A percentile compares a stretch with the other conserved stretches of the same genome.
Conservation (phyloP, 2,113 vertebrate genomes). For the Globicephala melas region DNA sequence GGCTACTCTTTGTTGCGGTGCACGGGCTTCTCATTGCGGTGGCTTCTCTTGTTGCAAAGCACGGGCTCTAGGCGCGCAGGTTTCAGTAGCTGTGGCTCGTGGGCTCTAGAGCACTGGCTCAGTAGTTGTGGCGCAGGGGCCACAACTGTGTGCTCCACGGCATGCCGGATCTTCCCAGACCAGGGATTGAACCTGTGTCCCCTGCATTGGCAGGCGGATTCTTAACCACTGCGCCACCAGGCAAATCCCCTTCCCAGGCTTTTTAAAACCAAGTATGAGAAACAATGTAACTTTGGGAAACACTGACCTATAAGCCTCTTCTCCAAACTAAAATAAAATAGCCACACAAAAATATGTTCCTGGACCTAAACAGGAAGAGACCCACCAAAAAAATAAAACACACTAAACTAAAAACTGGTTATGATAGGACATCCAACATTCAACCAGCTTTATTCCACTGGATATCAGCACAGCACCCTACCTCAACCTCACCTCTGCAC, state of each 20-base stretch:
- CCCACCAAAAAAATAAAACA: background rate
- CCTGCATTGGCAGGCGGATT: too few relatives aligned
- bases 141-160: too few relatives aligned
- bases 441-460: background rate
- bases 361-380: background rate
- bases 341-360: background rate
- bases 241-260: background rate
- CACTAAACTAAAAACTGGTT: background rate
- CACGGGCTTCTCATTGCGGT: too few relatives aligned
- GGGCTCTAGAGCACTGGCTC: too few relatives aligned
- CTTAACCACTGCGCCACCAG: too few relatives aligned
- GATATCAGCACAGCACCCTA: background rate
- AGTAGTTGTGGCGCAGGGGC: too few relatives aligned
- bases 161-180: too few relatives aligned
- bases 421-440: background rate
- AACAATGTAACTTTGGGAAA: background rate
- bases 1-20: too few relatives aligned
- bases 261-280: background rate
- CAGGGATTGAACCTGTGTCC: too few relatives aligned
- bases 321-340: background rate
- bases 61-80: rapidly evolving
- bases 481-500: background rate
- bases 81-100: too few relatives aligned
- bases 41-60: too few relatives aligned
- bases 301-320: background rate